Base-by-base conservation (phyloP, 2,888 invertebrate species). In the Thera obeliscata region DNA sequence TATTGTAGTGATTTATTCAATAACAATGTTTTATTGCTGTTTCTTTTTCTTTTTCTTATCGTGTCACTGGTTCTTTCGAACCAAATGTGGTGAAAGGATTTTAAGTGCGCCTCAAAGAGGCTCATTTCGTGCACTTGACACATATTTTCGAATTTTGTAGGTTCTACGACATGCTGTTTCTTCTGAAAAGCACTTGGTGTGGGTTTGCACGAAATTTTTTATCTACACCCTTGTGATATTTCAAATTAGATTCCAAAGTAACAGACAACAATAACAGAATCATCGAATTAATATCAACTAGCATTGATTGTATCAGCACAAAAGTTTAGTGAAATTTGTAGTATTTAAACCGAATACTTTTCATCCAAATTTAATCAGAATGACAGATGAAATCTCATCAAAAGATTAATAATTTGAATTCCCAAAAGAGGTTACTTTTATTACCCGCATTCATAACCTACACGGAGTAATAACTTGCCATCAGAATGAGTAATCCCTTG, bases 331-430 rank as follows among this genome's bases (percentile, higher is more conserved):
- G 6, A 38, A 38, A 38, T 38, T 46, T 46, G 9, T 46, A 46
- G 9, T 46, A 46, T 46, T 46, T 46, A 46, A 46, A 46, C 9
- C 9, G 56, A 49, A 55, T 48, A n/a, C 46, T 55, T 56, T 68
- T 22, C 41, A 38, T 8, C 48, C 36, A 12, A 8, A 38, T 56
- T 59, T 63, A 69, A 71, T 68, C 38, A 58, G n/a, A 50, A 22
- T 72, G 68, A 74, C 66, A 68, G 43, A 72, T 70, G 66, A 67
- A 71, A 71, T 61, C 64, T 43, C 70, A 69, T 61, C 50, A 50
- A 64, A 68, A 73, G 71, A 71, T 74, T 73, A 68, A 74, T 70
- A 62, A 70, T 67, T 60, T 64, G 64, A 71, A 74, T 73, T 66
- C 66, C 64, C 62, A 11, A 64, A 66, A 67, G 67, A 73, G 68